These are phyloP conservation scores for Gambusia yucatana DNA, from an alignment of 2,797 vertebrate species.

Conservation along the genomic window DNA sequence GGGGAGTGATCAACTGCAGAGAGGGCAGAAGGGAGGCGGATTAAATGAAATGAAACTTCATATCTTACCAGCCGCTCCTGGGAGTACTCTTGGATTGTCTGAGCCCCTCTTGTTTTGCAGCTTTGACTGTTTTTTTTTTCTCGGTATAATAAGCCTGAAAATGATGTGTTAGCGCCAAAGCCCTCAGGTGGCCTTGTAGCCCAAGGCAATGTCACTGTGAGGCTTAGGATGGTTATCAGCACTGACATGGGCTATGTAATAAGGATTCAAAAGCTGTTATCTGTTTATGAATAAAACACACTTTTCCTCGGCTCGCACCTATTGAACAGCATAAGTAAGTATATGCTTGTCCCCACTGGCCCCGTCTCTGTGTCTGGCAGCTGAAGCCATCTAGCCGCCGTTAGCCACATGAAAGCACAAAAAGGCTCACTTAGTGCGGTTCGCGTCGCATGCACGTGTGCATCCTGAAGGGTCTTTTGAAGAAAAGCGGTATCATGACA, in stretches of 20 bases:
- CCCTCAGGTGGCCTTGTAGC: slow-evolving; percentile 72
- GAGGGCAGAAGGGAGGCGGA: slow-evolving; percentile 49
- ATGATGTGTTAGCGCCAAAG: slow-evolving; percentile 61
- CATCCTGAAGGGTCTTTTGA: slow-evolving; percentile 68
- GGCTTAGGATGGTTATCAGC: slow-evolving; percentile 72
- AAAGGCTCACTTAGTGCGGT: slow-evolving; percentile 68
- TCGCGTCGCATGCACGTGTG: slow-evolving; percentile 46
- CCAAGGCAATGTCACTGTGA: slow-evolving; percentile 76
- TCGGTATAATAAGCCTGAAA: slow-evolving; percentile 70
- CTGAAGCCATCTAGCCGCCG: slow-evolving; percentile 55
- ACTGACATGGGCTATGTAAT: slow-evolving; percentile 66
- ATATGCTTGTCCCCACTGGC: slow-evolving; percentile 53
- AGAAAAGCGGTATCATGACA: slow-evolving; percentile 72
- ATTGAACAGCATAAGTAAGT: slow-evolving; percentile 54
- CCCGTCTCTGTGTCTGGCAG: slow-evolving; percentile 68
- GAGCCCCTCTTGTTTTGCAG: slow-evolving; percentile 48
- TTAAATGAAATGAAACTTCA: slow-evolving; percentile 61
- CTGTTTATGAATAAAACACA: slow-evolving; percentile 76
- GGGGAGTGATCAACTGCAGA: slow-evolving; percentile 93
- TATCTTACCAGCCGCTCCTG: slow-evolving; percentile 48
- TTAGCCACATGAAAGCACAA: slow-evolving; percentile 76
- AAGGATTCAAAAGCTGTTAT: slow-evolving; percentile 72
- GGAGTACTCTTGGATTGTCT: slow-evolving; percentile 36
- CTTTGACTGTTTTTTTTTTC: slow-evolving; percentile 67
- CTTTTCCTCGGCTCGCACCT: slow-evolving; percentile 58